These are phyloP conservation scores for Paracentrotus lividus DNA, from an alignment of 53 echinoderm and acorn worm species.

Conservation along the genomic window DNA sequence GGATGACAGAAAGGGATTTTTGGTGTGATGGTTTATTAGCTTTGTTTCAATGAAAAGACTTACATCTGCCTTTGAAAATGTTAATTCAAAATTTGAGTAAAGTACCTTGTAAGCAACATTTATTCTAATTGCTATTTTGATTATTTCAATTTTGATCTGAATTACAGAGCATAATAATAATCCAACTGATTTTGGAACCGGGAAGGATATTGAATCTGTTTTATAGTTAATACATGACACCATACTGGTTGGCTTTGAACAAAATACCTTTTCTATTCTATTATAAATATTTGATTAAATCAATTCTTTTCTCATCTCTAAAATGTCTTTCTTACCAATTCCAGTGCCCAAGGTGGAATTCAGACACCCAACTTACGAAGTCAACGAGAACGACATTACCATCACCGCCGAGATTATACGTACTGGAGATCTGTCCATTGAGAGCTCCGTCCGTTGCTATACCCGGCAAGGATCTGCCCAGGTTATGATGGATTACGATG, in stretches of 20 bases:
- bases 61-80: not conserved
- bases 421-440: slow-evolving; percentile 90
- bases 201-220: no score
- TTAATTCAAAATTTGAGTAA: no score
- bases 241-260: no score
- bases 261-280: no score
- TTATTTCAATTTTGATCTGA: no score
- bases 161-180: no score
- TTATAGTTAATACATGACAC: no score
- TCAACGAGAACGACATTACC: slow-evolving; percentile 92
- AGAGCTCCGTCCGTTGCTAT: slow-evolving; percentile 92
- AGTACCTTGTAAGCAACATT: no score
- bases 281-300: no score
- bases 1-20: not conserved
- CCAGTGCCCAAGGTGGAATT: slow-evolving; percentile 98
- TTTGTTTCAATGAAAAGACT: not conserved
- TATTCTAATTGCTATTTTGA: no score
- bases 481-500: slow-evolving; percentile 99
- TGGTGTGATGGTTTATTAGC: not conserved
- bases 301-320: no score
- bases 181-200: no score
- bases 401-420: slow-evolving; percentile 84
- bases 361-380: slow-evolving; percentile 84
- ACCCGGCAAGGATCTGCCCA: slow-evolving; percentile 98
- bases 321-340: slow-evolving; percentile 5